Percentiles rank a stretch among this genome's conserved stretches.
Conservation (phyloP, 2,888 invertebrate genomes). For the Steinernema scapterisci region DNA sequence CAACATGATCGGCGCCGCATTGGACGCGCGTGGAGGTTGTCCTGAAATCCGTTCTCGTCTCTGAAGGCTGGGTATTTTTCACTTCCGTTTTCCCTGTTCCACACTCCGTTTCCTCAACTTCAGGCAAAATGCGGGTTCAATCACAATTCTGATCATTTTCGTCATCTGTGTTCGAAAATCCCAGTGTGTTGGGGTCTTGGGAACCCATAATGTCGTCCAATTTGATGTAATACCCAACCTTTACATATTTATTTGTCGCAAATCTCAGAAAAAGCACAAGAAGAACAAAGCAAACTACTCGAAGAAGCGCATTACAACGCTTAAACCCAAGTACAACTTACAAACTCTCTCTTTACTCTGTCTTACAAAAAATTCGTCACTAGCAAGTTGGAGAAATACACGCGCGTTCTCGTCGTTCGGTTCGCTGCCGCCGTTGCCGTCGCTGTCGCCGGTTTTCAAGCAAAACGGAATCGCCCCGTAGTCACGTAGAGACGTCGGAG, state of each 20-base stretch:
- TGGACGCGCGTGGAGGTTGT: too few relatives aligned
- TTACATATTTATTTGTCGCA: neutral
- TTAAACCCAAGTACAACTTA: neutral
- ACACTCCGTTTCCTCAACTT: too few relatives aligned
- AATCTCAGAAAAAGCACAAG: neutral
- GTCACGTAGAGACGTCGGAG: slow-evolving; percentile 61
- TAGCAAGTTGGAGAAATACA: slow-evolving; percentile 31
- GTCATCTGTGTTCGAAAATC: too few relatives aligned
- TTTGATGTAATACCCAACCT: neutral
- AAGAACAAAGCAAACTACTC: neutral
- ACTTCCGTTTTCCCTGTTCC: too few relatives aligned
- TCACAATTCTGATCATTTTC: too few relatives aligned
- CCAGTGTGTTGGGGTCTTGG: too few relatives aligned
- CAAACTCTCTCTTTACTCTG: neutral
- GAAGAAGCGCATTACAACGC: neutral
- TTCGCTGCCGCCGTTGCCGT: neutral
- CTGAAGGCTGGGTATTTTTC: too few relatives aligned
- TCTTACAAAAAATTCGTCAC: slow-evolving; percentile 11
- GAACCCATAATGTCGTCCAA: too few relatives aligned
- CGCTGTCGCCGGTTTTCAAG: neutral
- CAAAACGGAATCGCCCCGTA: slow-evolving; percentile 60
- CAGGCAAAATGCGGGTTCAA: too few relatives aligned
- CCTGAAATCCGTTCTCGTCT: too few relatives aligned
- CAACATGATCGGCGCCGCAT: too few relatives aligned
- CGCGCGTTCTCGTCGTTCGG: slow-evolving; percentile 3